Evolutionary conservation across 30 jellyfish, hydroid and myxozoan species (phyloP).

Genomic region (Turritopsis rubra): DNA sequence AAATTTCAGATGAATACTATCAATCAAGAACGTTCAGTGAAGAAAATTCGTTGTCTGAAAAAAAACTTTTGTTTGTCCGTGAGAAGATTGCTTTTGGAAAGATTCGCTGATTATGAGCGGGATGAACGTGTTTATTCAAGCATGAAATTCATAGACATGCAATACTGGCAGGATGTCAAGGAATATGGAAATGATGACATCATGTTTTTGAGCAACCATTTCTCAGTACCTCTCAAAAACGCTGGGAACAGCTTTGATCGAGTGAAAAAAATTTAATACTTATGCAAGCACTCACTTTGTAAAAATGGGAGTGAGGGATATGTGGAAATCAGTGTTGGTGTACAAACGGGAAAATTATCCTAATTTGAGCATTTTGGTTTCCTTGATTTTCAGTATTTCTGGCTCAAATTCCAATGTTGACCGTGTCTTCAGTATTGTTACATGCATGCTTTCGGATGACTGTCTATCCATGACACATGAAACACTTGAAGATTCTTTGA

Average conservation of each 20-base stretch:
- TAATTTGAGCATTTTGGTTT: conserved; percentile 6
- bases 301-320: conserved; percentile 8
- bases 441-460: conserved; percentile 43
- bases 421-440: conserved; percentile 47
- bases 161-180: conserved; percentile 19
- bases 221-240: conserved; percentile 15
- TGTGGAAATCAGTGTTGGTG: conserved; percentile 1
- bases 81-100: conserved; percentile 1
- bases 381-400: conserved; percentile 5
- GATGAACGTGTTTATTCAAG: conserved; percentile 12
- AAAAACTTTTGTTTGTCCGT: conserved; percentile 5
- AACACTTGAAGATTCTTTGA: conserved; percentile 1
- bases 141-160: conserved; percentile 31
- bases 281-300: conserved; percentile 18
- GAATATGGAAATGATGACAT: conserved; percentile 30
- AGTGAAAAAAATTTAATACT: conserved; percentile 32
- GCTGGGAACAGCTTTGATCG: conserved; percentile 25
- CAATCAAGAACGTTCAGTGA: background rate
- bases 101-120: conserved; percentile 22
- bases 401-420: conserved; percentile 32
- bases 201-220: conserved; percentile 25
- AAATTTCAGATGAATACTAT: conserved; percentile 16
- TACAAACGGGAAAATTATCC: conserved; percentile 12
- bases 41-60: conserved; percentile 1
- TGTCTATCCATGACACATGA: conserved; percentile 13